Evolutionary conservation across 2,113 vertebrate genomes (phyloP).

Genomic region (Petrocephalus zakoni): DNA sequence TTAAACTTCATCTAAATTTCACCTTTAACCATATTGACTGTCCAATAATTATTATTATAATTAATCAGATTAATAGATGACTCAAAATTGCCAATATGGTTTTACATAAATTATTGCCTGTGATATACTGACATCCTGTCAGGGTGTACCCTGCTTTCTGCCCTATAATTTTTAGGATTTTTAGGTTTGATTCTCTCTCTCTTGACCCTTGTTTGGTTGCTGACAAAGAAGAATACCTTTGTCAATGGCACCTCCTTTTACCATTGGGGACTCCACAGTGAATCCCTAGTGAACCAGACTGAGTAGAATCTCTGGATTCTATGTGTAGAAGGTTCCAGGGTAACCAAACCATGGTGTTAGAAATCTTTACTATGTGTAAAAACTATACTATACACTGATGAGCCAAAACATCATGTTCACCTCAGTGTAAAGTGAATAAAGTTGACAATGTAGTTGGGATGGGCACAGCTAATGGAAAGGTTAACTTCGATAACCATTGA

Average conservation of each 20-base stretch:
- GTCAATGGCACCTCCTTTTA: not conserved
- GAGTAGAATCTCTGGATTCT: not conserved
- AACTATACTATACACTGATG: not conserved
- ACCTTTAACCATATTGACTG: not conserved
- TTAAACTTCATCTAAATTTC: not conserved
- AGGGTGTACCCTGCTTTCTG: not conserved
- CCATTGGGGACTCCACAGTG: not conserved
- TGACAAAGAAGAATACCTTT: not conserved
- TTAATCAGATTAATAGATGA: not conserved
- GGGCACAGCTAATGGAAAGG: not conserved
- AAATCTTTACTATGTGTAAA: not conserved
- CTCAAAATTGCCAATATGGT: not conserved
- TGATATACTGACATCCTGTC: not conserved
- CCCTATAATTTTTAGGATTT: not conserved
- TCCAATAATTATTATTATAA: not conserved
- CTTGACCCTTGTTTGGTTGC: not conserved
- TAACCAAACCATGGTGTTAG: not conserved
- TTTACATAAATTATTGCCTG: not conserved
- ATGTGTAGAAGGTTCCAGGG: not conserved
- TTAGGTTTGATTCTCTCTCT: not conserved
- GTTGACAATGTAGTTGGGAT: not conserved
- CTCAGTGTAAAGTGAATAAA: not conserved
- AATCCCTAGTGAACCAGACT: not conserved
- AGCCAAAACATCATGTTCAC: not conserved
- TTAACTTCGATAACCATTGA: not conserved